These are phyloP conservation scores for Digitonthophagus gazella DNA, from an alignment of 2,888 invertebrate genomes.

Conservation along the genomic window DNA sequence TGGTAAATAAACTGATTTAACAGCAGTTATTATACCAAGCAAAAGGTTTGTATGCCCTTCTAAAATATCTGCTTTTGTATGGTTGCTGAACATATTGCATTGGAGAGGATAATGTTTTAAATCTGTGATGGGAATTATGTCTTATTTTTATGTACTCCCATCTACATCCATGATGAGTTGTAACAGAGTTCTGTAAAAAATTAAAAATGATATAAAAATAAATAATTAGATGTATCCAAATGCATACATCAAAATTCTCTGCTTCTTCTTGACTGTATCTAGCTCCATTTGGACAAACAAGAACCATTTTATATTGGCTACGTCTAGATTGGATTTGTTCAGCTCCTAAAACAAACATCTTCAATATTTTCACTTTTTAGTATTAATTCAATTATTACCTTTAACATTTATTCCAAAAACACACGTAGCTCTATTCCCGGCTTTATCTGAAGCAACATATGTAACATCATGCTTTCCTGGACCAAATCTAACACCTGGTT, in stretches of 20 bases:
- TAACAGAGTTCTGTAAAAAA: conserved; percentile 38
- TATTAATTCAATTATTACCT: conserved; percentile 51
- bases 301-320: conserved; percentile 41
- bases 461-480: conserved; percentile 61
- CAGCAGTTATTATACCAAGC: conserved; percentile 20
- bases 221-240: conserved; percentile 9
- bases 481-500: conserved; percentile 61
- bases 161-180: conserved; percentile 43
- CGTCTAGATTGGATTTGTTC: conserved; percentile 27
- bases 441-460: conserved; percentile 64
- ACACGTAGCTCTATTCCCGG: conserved; percentile 63
- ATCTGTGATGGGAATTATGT: conserved; percentile 33
- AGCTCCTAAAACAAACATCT: conserved; percentile 30
- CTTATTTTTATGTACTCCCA: conserved; percentile 45
- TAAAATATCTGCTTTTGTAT: conserved; percentile 2
- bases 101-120: neutral
- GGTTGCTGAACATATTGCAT: conserved; percentile 4
- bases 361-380: conserved; percentile 1
- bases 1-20: conserved; percentile 3
- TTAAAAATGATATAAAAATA: conserved; percentile 15
- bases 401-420: conserved; percentile 62
- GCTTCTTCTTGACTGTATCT: conserved; percentile 42
- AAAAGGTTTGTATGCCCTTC: conserved; percentile 18
- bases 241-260: conserved; percentile 41
- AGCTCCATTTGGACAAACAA: conserved; percentile 47